These are phyloP conservation scores for Sphenopsis melanotis DNA, from an alignment of 2,797 vertebrate genomes.

Conservation along the genomic window DNA sequence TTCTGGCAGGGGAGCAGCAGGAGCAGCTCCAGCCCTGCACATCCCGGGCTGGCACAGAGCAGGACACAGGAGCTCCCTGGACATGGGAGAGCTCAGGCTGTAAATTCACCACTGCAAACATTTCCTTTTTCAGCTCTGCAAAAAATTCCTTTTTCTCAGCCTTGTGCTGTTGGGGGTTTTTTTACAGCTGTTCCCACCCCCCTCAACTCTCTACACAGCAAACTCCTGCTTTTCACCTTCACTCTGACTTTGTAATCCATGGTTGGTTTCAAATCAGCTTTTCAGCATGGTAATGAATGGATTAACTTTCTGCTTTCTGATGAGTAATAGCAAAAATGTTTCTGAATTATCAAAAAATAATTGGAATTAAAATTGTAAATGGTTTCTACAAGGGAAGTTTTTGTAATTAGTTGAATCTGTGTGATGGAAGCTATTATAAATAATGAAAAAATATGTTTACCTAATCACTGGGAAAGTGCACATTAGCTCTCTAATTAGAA, in stretches of 20 bases:
- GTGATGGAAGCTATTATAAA: constrained; percentile 51
- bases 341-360: constrained; percentile 63
- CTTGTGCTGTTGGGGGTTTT: accelerated
- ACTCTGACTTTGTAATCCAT: constrained; percentile 28
- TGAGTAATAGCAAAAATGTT: constrained; percentile 24
- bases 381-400: constrained; percentile 45
- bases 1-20: too few relatives aligned
- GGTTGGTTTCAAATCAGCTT: constrained; percentile 7
- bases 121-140: not conserved
- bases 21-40: not conserved
- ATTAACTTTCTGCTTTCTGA: constrained; percentile 51
- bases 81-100: not conserved
- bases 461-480: constrained; percentile 50
- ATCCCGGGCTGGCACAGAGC: not conserved
- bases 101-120: not conserved
- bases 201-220: not conserved
- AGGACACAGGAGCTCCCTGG: not conserved
- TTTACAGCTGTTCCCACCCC: not conserved
- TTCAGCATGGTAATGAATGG: constrained; percentile 40
- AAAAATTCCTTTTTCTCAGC: not conserved
- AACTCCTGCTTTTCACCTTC: constrained; percentile 30
- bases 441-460: constrained; percentile 66
- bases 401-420: constrained; percentile 53
- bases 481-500: constrained; percentile 62
- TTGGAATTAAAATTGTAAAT: constrained; percentile 64